Conservation (phyloP, 2,113 vertebrate genomes). For the Aleadryas rufinucha region DNA sequence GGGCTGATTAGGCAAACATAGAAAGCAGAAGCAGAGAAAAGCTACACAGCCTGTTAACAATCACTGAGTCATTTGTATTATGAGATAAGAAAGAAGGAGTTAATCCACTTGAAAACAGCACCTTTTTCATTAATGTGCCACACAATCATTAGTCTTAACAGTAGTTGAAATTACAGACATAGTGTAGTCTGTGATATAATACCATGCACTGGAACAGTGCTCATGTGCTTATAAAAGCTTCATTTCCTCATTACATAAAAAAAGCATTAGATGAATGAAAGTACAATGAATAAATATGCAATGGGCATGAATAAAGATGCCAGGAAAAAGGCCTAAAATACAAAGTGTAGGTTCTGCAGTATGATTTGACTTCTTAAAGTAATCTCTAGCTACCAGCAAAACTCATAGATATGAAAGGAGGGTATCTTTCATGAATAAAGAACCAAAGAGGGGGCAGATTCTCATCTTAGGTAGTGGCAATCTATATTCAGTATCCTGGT, state of each 20-base stretch:
- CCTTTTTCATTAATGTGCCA: not conserved
- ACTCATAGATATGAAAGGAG: not conserved
- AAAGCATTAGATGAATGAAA: not conserved
- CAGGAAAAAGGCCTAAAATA: not conserved
- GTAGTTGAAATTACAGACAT: not conserved
- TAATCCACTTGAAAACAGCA: not conserved
- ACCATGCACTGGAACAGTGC: not conserved
- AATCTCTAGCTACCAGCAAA: not conserved
- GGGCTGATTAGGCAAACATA: not conserved
- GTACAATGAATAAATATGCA: not conserved
- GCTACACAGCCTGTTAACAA: not conserved
- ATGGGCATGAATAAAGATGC: not conserved
- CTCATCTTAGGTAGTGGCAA: not conserved
- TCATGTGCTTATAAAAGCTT: not conserved
- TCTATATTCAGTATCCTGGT: not conserved
- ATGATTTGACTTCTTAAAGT: not conserved
- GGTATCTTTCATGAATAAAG: not conserved
- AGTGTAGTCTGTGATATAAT: not conserved
- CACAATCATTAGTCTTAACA: not conserved
- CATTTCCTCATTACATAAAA: not conserved
- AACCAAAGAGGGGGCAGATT: not conserved
- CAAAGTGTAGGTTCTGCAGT: not conserved
- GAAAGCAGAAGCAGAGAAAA: not conserved
- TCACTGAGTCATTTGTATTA: not conserved
- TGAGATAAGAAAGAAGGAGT: not conserved